Percentiles rank a stretch among this genome's conserved stretches.
Conservation (phyloP, 2,113 vertebrate species). For the Lichenostomus cassidix region DNA sequence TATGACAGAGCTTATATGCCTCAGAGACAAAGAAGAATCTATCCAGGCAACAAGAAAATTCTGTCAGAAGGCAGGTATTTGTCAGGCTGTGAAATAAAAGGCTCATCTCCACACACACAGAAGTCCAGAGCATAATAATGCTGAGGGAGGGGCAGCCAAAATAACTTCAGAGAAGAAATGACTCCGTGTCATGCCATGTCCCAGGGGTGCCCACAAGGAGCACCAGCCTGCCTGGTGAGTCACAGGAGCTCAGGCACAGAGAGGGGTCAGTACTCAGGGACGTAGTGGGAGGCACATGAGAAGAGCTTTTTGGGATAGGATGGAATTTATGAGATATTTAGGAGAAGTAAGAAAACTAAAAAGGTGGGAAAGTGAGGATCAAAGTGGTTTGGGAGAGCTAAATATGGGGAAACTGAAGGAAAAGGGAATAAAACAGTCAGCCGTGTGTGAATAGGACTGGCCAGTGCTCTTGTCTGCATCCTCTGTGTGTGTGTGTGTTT, state of each 20-base stretch:
- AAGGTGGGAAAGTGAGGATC: not conserved
- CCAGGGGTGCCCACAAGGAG: not conserved
- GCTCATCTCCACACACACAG: not conserved
- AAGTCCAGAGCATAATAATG: not conserved
- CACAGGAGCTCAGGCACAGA: not conserved
- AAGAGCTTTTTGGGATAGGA: not conserved
- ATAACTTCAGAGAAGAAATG: not conserved
- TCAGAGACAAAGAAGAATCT: not conserved
- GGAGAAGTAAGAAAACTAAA: not conserved
- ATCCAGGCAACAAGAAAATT: not conserved
- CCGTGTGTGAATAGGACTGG: not conserved
- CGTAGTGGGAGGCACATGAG: fast-evolving
- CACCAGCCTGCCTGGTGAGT: not conserved
- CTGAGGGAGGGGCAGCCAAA: no score
- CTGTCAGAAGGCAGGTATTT: not conserved
- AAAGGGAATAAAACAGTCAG: not conserved
- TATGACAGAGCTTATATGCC: not conserved
- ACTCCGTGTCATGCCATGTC: not conserved
- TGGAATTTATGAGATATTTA: not conserved
- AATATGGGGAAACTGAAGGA: not conserved
- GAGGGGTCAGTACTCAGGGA: no score
- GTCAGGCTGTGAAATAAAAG: slow-evolving; percentile 1
- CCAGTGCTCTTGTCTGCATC: not conserved
- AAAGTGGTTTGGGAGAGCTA: not conserved
- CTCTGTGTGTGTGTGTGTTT: not conserved